Conservation (phyloP, 2,888 invertebrate species). For the Acheta domesticus region DNA sequence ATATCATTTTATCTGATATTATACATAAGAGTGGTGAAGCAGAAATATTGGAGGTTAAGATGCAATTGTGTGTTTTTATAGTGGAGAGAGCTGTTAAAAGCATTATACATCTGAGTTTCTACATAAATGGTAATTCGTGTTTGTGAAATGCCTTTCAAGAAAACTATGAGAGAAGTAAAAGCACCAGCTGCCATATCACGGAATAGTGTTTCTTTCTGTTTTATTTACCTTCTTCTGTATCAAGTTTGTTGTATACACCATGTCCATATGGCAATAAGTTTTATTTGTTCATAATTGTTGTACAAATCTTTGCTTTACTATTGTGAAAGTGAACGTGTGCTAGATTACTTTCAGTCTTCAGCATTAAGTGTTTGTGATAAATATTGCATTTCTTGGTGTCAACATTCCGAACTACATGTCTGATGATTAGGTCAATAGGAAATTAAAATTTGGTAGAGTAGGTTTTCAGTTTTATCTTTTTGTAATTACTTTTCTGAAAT, state of each 20-base stretch:
- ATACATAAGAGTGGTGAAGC: too few species aligned
- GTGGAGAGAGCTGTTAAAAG: too few species aligned
- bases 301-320: background rate
- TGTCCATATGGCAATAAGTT: conserved; percentile 1
- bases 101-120: too few species aligned
- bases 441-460: background rate
- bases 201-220: background rate
- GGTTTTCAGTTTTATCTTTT: too few species aligned
- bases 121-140: too few species aligned
- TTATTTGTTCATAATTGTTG: background rate
- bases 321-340: background rate
- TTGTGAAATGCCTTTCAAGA: too few species aligned
- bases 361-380: background rate
- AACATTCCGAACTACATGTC: conserved; percentile 9
- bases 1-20: too few species aligned
- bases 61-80: too few species aligned
- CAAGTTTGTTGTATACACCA: background rate
- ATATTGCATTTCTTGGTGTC: conserved; percentile 18
- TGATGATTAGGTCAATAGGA: conserved; percentile 6
- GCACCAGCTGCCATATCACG: conserved; percentile 18
- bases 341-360: conserved; percentile 11
- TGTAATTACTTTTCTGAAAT: too few species aligned
- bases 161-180: background rate
- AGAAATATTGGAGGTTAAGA: too few species aligned
- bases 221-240: background rate